A percentile compares a stretch with the other conserved stretches of the same genome.
These are phyloP conservation scores for Leucoraja ocellata DNA, from an alignment of 2,797 vertebrate genomes.

Conservation along the genomic window DNA sequence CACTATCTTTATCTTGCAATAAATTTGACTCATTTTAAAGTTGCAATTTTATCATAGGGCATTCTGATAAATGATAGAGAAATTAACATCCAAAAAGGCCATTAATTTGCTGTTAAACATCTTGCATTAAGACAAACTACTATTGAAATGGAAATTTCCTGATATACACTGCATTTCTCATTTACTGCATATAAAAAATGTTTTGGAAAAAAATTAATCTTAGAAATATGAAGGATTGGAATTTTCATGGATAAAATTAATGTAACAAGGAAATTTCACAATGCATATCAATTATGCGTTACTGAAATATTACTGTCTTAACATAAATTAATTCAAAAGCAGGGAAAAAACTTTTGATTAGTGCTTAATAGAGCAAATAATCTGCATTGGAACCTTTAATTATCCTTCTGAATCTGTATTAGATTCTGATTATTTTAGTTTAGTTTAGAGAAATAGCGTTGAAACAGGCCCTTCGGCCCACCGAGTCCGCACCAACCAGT, in stretches of 20 bases:
- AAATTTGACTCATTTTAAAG: not conserved
- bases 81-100: not conserved
- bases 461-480: no score
- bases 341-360: not conserved
- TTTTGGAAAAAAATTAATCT: not conserved
- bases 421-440: no score
- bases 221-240: not conserved
- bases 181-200: not conserved
- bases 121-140: no score
- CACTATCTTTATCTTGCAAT: no score
- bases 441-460: no score
- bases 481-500: no score
- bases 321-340: not conserved
- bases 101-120: not conserved
- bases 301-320: not conserved
- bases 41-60: no score
- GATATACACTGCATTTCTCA: not conserved
- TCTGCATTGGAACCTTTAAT: not conserved
- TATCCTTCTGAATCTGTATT: not conserved
- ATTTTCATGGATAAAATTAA: not conserved
- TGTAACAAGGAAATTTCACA: not conserved
- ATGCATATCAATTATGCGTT: not conserved
- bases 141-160: not conserved
- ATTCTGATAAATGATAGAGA: not conserved
- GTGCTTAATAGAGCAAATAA: not conserved